Percentiles rank a stretch among this genome's conserved stretches.
Conservation (phyloP, 2,797 vertebrate species). For the Picus viridis region DNA sequence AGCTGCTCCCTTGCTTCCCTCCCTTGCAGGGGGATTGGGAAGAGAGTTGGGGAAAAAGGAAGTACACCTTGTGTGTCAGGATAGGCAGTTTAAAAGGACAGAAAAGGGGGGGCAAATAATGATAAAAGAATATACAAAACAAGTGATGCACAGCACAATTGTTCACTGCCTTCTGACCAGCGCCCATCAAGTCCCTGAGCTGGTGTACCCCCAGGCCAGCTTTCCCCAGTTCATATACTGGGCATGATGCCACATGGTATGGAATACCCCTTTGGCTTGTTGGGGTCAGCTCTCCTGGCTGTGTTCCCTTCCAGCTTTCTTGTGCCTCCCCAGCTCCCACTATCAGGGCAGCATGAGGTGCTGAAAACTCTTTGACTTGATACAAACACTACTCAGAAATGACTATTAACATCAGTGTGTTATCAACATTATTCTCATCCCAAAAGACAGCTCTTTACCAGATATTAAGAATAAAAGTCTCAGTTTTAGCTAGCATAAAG, state of each 20-base stretch:
- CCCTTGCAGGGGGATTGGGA: not conserved
- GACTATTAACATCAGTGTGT: not conserved
- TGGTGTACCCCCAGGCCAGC: not conserved
- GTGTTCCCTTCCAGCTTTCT: not conserved
- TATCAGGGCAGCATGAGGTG: too few species aligned
- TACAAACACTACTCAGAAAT: not conserved
- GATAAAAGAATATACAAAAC: too few species aligned
- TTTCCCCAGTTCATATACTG: not conserved
- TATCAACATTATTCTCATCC: not conserved
- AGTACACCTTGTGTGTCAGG: not conserved
- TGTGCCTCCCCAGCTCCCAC: not conserved
- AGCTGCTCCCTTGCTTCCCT: not conserved
- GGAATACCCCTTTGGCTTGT: not conserved
- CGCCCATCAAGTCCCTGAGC: not conserved
- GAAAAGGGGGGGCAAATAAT: not conserved
- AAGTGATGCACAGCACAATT: not conserved
- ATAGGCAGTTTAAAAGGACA: not conserved
- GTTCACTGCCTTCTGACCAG: not conserved
- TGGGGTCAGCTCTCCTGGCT: not conserved
- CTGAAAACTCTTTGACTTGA: too few species aligned
- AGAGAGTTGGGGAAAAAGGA: not conserved
- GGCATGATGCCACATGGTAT: not conserved
- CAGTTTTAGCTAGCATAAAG: too few species aligned
- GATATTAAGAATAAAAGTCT: not conserved
- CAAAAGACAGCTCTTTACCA: not conserved